Conservation (phyloP, 35 echinoderm and acorn worm species). For the Chiridota heheva region DNA sequence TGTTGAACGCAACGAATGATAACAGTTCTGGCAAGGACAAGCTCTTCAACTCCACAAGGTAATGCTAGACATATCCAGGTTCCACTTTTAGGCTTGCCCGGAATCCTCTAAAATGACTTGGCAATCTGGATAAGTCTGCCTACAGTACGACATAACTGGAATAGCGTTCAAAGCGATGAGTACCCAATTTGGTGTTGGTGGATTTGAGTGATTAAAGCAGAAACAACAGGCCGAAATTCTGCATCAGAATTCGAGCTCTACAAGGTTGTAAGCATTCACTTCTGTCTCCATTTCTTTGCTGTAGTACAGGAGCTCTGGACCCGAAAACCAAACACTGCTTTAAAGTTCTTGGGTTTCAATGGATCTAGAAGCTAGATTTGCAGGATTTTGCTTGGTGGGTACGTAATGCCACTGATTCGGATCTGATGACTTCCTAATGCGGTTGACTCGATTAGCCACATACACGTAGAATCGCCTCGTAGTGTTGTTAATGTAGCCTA, state of each 20-base stretch:
- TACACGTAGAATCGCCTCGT: conserved; percentile 56
- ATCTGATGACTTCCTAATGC: conserved; percentile 36
- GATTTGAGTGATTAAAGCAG: background rate
- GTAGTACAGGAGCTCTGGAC: background rate
- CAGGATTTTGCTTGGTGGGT: conserved; percentile 26
- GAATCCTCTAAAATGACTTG: no score
- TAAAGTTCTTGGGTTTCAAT: background rate
- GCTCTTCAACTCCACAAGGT: background rate
- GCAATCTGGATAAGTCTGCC: conserved; percentile 17
- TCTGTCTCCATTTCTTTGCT: background rate
- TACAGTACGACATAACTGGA: conserved; percentile 3
- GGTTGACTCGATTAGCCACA: conserved; percentile 59
- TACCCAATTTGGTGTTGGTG: background rate
- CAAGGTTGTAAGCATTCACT: background rate
- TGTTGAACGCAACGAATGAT: background rate
- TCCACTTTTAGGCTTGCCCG: no score
- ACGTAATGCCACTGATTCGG: conserved; percentile 68
- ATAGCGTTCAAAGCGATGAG: background rate
- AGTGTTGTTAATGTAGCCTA: conserved; percentile 68
- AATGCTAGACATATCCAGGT: no score
- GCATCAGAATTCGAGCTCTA: background rate
- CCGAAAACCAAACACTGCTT: background rate
- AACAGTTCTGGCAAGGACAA: background rate
- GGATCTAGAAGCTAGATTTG: conserved; percentile 23
- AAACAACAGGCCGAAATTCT: background rate